Evolutionary conservation across 2,888 invertebrate genomes (phyloP).

Genomic region (Synanthedon tipuliformis): DNA sequence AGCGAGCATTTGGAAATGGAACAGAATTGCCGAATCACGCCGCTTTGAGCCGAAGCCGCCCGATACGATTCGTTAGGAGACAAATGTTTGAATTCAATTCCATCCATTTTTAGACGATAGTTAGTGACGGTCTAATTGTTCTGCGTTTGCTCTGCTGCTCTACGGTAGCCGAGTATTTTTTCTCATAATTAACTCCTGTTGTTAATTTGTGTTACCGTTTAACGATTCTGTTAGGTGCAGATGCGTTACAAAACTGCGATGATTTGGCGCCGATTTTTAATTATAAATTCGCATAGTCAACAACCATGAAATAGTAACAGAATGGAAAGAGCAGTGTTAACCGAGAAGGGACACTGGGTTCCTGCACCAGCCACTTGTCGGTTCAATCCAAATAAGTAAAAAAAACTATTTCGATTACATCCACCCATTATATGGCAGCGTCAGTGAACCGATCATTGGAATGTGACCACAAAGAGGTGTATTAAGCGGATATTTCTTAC

Average conservation of each 20-base stretch:
- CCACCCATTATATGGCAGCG: slow-evolving; percentile 15
- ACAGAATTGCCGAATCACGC: slow-evolving; percentile 65
- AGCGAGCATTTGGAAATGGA: slow-evolving; percentile 61
- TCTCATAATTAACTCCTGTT: slow-evolving; percentile 48
- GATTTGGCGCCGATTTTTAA: slow-evolving; percentile 4
- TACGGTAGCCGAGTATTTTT: slow-evolving; percentile 42
- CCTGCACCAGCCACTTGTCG: background rate
- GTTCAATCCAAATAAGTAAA: slow-evolving; percentile 4
- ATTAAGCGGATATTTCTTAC: slow-evolving; percentile 33
- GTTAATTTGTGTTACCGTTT: slow-evolving; percentile 34
- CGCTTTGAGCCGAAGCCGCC: slow-evolving; percentile 59
- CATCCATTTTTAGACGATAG: slow-evolving; percentile 47
- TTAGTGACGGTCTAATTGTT: slow-evolving; percentile 61
- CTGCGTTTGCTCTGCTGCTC: slow-evolving; percentile 41
- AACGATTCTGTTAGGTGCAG: slow-evolving; percentile 21
- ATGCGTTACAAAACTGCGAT: slow-evolving; percentile 4
- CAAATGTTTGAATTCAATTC: slow-evolving; percentile 70
- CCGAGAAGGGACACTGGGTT: background rate
- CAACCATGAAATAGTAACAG: background rate
- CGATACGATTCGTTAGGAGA: slow-evolving; percentile 69
- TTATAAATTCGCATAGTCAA: background rate
- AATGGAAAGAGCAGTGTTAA: background rate
- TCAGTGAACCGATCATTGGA: slow-evolving; percentile 36
- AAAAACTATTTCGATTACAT: slow-evolving; percentile 16
- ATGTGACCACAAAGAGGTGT: slow-evolving; percentile 42